Percentiles rank a stretch among this genome's conserved stretches.
These are phyloP conservation scores for Pseudonaja textilis DNA, from an alignment of 2,113 vertebrate genomes.

Conservation along the genomic window DNA sequence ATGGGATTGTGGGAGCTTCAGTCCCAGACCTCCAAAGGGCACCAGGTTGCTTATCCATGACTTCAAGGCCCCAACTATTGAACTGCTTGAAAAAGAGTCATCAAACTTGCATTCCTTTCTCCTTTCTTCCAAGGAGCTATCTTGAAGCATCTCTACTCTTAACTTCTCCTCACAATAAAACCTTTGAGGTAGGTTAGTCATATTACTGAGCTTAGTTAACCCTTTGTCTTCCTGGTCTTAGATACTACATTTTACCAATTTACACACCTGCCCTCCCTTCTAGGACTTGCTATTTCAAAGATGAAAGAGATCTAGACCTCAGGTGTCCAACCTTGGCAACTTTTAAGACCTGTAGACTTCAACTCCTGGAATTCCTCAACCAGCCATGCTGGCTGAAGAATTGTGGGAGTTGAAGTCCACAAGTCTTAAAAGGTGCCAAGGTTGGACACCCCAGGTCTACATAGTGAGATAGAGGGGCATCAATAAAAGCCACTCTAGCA, in stretches of 20 bases:
- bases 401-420: not conserved
- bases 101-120: too few species aligned
- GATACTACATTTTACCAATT: not conserved
- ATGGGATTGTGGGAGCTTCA: not conserved
- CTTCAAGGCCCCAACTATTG: not conserved
- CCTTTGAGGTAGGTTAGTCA: not conserved
- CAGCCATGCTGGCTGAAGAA: not conserved
- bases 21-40: not conserved
- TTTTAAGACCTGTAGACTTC: not conserved
- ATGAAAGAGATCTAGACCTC: not conserved
- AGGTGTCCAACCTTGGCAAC: not conserved
- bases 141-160: too few species aligned
- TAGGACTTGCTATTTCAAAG: not conserved
- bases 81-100: not conserved
- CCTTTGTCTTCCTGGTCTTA: not conserved
- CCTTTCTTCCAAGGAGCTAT: not conserved
- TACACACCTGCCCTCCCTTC: not conserved
- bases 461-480: not conserved
- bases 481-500: not conserved
- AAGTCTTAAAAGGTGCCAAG: not conserved
- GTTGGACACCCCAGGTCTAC: not conserved
- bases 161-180: not conserved
- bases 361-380: not conserved
- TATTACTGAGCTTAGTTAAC: not conserved
- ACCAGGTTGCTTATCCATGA: not conserved